A percentile compares a stretch with the other conserved stretches of the same genome.
These are phyloP conservation scores for Promerops cafer DNA, from an alignment of 2,113 vertebrate species.

Conservation along the genomic window DNA sequence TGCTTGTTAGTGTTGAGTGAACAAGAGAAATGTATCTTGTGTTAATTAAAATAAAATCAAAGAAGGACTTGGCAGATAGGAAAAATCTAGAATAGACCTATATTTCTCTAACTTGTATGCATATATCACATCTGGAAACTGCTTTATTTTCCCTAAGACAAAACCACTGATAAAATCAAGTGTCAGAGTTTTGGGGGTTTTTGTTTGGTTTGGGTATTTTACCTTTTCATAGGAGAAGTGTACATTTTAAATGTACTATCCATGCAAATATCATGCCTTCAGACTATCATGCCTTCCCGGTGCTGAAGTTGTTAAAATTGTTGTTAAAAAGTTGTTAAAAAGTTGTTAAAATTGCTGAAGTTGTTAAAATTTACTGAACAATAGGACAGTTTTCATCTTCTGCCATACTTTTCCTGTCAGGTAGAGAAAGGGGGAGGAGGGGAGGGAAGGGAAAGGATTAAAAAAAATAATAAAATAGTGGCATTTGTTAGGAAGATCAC, in stretches of 20 bases:
- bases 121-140: neutral
- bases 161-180: neutral
- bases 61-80: neutral
- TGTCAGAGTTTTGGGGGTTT: fast-evolving
- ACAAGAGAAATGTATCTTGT: neutral
- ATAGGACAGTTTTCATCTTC: neutral
- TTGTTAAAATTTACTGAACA: neutral
- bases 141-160: neutral
- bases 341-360: too few relatives aligned
- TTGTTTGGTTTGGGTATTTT: neutral
- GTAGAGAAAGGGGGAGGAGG: neutral
- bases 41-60: neutral
- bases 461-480: neutral
- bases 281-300: neutral
- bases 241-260: neutral
- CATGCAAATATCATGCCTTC: neutral
- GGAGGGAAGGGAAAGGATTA: fast-evolving
- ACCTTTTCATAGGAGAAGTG: neutral
- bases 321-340: too few relatives aligned
- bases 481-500: neutral
- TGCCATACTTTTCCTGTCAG: neutral
- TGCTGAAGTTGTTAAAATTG: too few relatives aligned
- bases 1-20: neutral
- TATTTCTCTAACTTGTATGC: neutral
- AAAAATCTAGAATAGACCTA: neutral